Conservation (phyloP, 2,888 invertebrate genomes). For the Gasteruption jaculator region DNA sequence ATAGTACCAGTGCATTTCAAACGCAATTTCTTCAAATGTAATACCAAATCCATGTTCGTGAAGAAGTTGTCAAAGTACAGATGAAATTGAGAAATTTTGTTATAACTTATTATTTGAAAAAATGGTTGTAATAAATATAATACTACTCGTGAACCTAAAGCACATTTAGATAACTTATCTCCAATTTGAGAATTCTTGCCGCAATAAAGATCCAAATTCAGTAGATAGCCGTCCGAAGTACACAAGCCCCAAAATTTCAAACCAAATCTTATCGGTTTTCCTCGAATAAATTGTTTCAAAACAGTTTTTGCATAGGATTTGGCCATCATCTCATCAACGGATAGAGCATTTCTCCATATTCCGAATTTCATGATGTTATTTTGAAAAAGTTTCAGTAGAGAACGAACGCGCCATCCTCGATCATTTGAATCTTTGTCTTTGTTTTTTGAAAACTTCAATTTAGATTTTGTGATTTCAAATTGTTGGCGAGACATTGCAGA, state of each 20-base stretch:
- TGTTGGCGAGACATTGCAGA: constrained; percentile 19
- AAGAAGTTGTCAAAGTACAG: constrained; percentile 24
- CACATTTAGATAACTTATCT: constrained; percentile 17
- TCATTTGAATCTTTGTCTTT: no score
- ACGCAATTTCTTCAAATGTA: constrained; percentile 23
- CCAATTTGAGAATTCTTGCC: constrained; percentile 19
- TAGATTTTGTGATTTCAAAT: constrained; percentile 20
- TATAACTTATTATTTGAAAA: constrained; percentile 10
- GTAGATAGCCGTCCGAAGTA: constrained; percentile 20
- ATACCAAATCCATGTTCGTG: constrained; percentile 18
- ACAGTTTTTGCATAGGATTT: constrained; percentile 20
- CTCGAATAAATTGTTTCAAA: constrained; percentile 23
- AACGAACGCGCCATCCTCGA: constrained; percentile 18
- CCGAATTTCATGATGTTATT: constrained; percentile 14
- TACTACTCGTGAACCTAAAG: constrained; percentile 24
- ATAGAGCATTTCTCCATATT: constrained; percentile 18
- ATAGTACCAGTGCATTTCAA: constrained; percentile 21
- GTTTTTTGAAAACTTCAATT: constrained; percentile 18
- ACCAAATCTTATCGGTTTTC: constrained; percentile 23
- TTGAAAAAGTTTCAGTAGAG: constrained; percentile 15
- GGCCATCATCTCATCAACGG: no score
- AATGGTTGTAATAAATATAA: constrained; percentile 20
- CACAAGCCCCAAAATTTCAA: constrained; percentile 24
- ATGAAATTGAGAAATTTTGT: constrained; percentile 17
- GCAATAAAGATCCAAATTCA: constrained; percentile 23